phyloP scores from a whole-genome alignment of 2,888 invertebrate species.

The Nycteola revayana region DNA sequence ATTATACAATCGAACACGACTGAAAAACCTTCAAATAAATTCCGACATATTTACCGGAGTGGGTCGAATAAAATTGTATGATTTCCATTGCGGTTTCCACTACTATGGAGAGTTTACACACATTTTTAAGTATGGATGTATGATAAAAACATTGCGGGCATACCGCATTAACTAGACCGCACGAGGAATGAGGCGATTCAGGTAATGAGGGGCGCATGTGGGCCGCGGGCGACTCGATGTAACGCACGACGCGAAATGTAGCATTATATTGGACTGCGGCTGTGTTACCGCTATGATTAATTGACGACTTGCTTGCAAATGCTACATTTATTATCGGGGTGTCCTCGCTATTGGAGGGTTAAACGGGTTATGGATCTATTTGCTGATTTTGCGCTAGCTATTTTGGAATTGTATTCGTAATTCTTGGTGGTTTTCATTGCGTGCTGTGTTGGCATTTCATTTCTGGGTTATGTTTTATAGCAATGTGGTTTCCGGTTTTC shows the following conservation, averaged over 20 bases:
- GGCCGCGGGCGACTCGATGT: slow-evolving; percentile 7
- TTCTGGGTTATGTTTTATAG: no score
- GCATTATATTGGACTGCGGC: slow-evolving; percentile 19
- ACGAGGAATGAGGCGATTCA: slow-evolving; percentile 21
- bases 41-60: slow-evolving; percentile 11
- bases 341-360: slow-evolving; percentile 2
- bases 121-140: slow-evolving; percentile 20
- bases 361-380: no score
- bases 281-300: slow-evolving; percentile 25
- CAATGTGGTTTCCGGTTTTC: no score
- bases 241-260: slow-evolving; percentile 23
- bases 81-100: slow-evolving; percentile 17
- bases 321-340: slow-evolving; percentile 8
- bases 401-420: no score
- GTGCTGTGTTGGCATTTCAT: no score
- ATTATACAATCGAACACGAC: no score
- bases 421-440: no score
- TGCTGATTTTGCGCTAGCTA: no score
- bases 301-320: slow-evolving; percentile 21
- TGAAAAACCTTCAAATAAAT: slow-evolving; percentile 16
- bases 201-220: slow-evolving; percentile 20
- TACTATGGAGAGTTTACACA: slow-evolving; percentile 9
- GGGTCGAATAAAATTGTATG: slow-evolving; percentile 22
- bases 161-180: slow-evolving; percentile 24
- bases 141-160: slow-evolving; percentile 24